phyloP scores from a whole-genome alignment of 2,888 invertebrate species.

The Blera fallax region DNA sequence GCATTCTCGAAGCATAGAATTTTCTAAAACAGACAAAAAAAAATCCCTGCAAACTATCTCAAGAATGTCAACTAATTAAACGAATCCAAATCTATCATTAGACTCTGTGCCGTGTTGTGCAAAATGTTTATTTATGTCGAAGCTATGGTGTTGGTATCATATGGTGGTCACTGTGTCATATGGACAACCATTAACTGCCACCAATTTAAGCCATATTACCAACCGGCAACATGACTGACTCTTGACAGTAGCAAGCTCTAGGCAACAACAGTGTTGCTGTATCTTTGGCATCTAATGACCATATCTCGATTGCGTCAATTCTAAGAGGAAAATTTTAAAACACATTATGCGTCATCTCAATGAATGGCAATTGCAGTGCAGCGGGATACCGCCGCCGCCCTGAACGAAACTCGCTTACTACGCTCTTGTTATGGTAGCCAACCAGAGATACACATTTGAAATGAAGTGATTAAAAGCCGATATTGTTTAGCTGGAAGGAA shows the following conservation, averaged over 20 bases:
- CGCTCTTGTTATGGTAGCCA: conserved; percentile 31
- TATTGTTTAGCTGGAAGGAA: conserved; percentile 63
- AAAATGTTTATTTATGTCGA: conserved; percentile 8
- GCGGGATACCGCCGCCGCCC: neutral
- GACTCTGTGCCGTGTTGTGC: conserved; percentile 11
- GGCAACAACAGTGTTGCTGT: conserved; percentile 5
- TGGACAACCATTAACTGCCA: conserved; percentile 52
- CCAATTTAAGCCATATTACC: conserved; percentile 62
- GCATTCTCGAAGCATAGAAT: conserved; percentile 16
- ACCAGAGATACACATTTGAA: conserved; percentile 75
- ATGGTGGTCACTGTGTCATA: conserved; percentile 63
- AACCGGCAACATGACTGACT: conserved; percentile 55
- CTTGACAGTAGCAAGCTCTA: conserved; percentile 7
- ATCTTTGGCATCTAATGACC: conserved; percentile 31
- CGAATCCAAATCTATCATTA: conserved; percentile 43
- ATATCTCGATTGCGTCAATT: conserved; percentile 51
- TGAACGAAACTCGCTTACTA: conserved; percentile 21
- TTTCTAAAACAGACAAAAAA: neutral
- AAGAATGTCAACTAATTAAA: conserved; percentile 66
- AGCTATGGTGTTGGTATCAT: conserved; percentile 25
- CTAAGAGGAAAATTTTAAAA: conserved; percentile 30
- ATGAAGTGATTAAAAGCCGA: conserved; percentile 79
- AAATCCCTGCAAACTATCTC: neutral
- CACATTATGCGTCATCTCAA: conserved; percentile 58
- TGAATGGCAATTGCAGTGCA: conserved; percentile 14